These are phyloP conservation scores for Notoglanidium macrostoma DNA, from an alignment of 2,797 vertebrate species.

Conservation along the genomic window DNA sequence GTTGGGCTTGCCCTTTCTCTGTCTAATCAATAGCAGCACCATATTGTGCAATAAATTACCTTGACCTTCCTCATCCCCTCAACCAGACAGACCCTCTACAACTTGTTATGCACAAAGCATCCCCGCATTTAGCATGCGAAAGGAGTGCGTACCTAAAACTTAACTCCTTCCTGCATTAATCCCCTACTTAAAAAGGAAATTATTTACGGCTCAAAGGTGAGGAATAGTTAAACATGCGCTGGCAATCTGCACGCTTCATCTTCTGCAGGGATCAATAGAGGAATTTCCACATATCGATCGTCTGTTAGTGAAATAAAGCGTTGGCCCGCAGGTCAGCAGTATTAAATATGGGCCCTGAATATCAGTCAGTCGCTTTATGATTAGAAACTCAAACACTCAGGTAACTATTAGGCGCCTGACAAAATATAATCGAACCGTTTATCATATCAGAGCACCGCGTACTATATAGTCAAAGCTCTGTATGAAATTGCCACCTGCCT, in stretches of 20 bases:
- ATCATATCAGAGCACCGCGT: background rate
- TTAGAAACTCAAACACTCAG: slow-evolving; percentile 43
- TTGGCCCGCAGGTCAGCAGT: slow-evolving; percentile 62
- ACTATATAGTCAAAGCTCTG: background rate
- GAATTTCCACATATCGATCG: slow-evolving; percentile 74
- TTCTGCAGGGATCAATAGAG: slow-evolving; percentile 63
- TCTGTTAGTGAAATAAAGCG: slow-evolving; percentile 61
- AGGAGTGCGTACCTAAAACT: slow-evolving; percentile 40
- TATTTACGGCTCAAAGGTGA: slow-evolving; percentile 54
- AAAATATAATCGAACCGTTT: slow-evolving; percentile 14
- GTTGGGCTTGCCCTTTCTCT: slow-evolving; percentile 60
- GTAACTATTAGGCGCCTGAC: slow-evolving; percentile 28
- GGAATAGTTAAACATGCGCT: slow-evolving; percentile 56
- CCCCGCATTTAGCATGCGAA: slow-evolving; percentile 47
- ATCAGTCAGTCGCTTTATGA: slow-evolving; percentile 52
- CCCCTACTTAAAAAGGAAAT: slow-evolving; percentile 51
- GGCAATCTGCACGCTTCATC: slow-evolving; percentile 57
- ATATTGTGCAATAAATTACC: slow-evolving; percentile 63
- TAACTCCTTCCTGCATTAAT: slow-evolving; percentile 53
- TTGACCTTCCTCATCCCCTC: slow-evolving; percentile 54
- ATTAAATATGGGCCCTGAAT: slow-evolving; percentile 63
- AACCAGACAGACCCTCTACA: slow-evolving; percentile 34
- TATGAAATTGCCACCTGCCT: background rate
- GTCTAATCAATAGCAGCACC: slow-evolving; percentile 57
- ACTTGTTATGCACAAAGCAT: slow-evolving; percentile 28